phyloP scores from a whole-genome alignment of 2,797 vertebrate species.

The Paratrypauchen microcephalus region DNA sequence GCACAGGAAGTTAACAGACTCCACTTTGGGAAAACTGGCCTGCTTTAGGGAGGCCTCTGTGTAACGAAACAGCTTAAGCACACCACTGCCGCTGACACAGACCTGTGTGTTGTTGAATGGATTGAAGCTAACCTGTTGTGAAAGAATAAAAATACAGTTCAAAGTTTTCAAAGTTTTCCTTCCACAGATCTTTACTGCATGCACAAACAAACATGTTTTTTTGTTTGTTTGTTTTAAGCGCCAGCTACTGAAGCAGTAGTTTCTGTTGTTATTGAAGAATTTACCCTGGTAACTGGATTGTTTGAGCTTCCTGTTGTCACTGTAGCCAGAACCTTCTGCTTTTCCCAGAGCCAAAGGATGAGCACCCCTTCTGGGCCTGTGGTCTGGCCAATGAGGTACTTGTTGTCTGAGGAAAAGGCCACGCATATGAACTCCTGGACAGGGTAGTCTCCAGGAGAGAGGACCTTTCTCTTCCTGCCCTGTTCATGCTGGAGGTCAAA shows the following conservation, averaged over 20 bases:
- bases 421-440: conserved; percentile 78
- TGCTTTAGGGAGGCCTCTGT: conserved; percentile 85
- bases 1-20: conserved; percentile 82
- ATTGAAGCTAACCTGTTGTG: conserved; percentile 87
- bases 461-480: conserved; percentile 80
- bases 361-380: conserved; percentile 82
- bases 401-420: conserved; percentile 91
- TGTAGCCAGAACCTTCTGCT: conserved; percentile 83
- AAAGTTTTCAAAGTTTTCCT: not conserved
- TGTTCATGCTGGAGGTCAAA: conserved; percentile 84
- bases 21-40: conserved; percentile 80
- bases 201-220: not conserved
- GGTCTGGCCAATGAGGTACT: conserved; percentile 83
- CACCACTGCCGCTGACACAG: conserved; percentile 84
- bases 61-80: conserved; percentile 88
- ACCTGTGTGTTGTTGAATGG: conserved; percentile 87
- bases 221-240: not conserved
- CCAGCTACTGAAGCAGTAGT: not conserved
- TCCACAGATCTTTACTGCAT: not conserved
- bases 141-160: conserved; percentile 5
- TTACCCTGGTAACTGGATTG: conserved; percentile 83
- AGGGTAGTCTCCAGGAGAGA: conserved; percentile 73
- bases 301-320: conserved; percentile 67
- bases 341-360: conserved; percentile 90
- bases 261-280: not conserved